phyloP scores from a whole-genome alignment of 2,888 invertebrate species.

The Alloscopus bannaensis region DNA sequence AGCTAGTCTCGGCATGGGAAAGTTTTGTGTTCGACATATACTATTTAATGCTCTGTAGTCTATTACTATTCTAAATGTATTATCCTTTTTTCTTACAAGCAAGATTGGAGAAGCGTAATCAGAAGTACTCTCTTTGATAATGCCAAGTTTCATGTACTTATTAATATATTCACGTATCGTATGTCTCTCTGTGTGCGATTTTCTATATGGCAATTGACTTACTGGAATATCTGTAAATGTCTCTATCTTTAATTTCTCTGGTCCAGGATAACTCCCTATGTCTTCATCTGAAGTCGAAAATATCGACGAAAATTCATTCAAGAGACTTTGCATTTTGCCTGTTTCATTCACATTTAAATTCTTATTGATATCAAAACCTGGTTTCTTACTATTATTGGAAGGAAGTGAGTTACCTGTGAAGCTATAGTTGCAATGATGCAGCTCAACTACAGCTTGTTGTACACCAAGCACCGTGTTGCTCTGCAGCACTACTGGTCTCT shows the following conservation, averaged over 20 bases:
- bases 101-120: constrained; percentile 28
- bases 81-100: constrained; percentile 7
- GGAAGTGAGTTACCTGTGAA: constrained; percentile 4
- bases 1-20: constrained; percentile 20
- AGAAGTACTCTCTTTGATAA: constrained; percentile 17
- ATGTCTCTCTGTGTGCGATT: constrained; percentile 23
- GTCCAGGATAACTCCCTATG: constrained; percentile 5
- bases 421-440: constrained; percentile 26
- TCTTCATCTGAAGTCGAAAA: constrained; percentile 15
- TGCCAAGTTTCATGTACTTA: not conserved
- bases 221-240: not conserved
- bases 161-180: constrained; percentile 16
- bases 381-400: not conserved
- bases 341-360: not conserved
- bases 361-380: constrained; percentile 4
- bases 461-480: not conserved
- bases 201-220: constrained; percentile 6
- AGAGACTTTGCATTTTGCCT: not conserved
- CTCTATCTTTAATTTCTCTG: constrained; percentile 6
- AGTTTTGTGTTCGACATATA: not conserved
- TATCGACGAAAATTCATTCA: constrained; percentile 2
- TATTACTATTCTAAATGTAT: not conserved
- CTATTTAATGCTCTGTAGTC: constrained; percentile 23
- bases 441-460: constrained; percentile 14
- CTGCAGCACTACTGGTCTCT: constrained; percentile 13